Evolutionary conservation across 2,888 invertebrate genomes (phyloP).

Genomic region (Sceliomorpha sp.): DNA sequence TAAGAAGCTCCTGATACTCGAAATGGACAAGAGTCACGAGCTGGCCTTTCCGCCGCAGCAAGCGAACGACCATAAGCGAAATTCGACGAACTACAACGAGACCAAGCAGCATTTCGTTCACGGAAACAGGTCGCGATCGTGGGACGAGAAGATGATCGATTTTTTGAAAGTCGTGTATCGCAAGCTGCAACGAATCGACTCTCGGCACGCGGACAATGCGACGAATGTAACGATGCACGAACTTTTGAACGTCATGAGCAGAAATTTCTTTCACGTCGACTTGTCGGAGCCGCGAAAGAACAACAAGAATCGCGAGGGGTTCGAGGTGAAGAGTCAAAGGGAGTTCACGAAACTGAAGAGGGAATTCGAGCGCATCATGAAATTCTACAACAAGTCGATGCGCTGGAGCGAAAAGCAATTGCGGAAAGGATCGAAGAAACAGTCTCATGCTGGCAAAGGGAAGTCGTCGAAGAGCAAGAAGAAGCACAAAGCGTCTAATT

Average conservation of each 20-base stretch:
- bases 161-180: slow-evolving; percentile 75
- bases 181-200: slow-evolving; percentile 75
- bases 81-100: slow-evolving; percentile 42
- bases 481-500: slow-evolving; percentile 69
- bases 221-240: slow-evolving; percentile 78
- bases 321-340: slow-evolving; percentile 71
- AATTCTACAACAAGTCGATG: slow-evolving; percentile 76
- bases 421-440: slow-evolving; percentile 69
- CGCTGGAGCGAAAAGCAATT: slow-evolving; percentile 76
- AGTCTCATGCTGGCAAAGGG: slow-evolving; percentile 54
- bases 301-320: slow-evolving; percentile 64
- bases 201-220: slow-evolving; percentile 67
- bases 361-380: slow-evolving; percentile 76
- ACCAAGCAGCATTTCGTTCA: slow-evolving; percentile 45
- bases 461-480: slow-evolving; percentile 70
- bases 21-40: slow-evolving; percentile 70
- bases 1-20: slow-evolving; percentile 72
- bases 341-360: slow-evolving; percentile 75
- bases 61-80: slow-evolving; percentile 21
- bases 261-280: slow-evolving; percentile 77
- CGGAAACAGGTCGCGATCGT: slow-evolving; percentile 62
- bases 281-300: slow-evolving; percentile 68
- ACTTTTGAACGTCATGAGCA: slow-evolving; percentile 75
- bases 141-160: slow-evolving; percentile 76
- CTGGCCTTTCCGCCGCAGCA: slow-evolving; percentile 56